Conservation (phyloP, 2,888 invertebrate species). For the Drosophila prolongata region DNA sequence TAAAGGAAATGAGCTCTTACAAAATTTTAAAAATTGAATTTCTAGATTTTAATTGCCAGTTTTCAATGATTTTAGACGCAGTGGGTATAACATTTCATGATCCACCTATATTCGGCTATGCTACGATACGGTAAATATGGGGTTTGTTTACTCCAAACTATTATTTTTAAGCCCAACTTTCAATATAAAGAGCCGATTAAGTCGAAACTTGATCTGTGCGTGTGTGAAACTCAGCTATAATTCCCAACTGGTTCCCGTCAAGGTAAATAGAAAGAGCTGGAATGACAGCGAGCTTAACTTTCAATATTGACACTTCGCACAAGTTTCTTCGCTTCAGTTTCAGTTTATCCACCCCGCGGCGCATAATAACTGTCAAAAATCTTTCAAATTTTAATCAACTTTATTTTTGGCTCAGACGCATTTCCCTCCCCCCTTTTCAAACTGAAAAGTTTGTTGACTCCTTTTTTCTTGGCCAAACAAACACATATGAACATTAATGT, state of each 20-base stretch:
- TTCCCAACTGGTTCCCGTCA: conserved; percentile 5
- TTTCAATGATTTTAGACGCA: no score
- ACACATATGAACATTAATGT: conserved; percentile 66
- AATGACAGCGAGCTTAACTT: conserved; percentile 43
- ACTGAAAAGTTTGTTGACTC: conserved; percentile 39
- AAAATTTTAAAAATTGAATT: no score
- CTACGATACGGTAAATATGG: no score
- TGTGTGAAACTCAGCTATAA: not conserved
- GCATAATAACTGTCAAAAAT: conserved; percentile 77
- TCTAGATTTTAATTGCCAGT: no score
- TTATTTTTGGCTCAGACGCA: conserved; percentile 67
- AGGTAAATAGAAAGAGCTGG: not conserved
- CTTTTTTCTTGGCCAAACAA: conserved; percentile 71
- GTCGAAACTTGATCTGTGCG: no score
- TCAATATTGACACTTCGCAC: conserved; percentile 71
- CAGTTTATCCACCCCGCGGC: conserved; percentile 66
- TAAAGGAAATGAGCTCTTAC: no score
- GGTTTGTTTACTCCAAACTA: no score
- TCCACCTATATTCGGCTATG: no score
- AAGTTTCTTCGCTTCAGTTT: conserved; percentile 49
- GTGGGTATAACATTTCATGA: no score
- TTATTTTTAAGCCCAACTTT: no score
- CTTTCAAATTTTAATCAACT: conserved; percentile 80
- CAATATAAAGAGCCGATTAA: no score
- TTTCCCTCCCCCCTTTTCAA: conserved; percentile 5